phyloP scores from a whole-genome alignment of 1,140 invertebrate genomes.

The Rhyacophila brunnea region DNA sequence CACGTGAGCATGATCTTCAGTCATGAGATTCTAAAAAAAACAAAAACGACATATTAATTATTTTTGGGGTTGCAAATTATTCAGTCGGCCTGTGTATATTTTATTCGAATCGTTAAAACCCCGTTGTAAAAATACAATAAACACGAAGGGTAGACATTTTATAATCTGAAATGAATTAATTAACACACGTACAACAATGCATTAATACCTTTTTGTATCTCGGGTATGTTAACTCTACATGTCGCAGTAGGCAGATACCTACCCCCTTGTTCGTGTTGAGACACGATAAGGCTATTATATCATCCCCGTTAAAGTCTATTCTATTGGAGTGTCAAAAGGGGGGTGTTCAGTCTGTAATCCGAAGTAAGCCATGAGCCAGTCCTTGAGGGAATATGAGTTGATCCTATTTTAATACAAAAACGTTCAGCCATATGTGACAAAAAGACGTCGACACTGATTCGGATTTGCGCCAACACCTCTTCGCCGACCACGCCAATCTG shows the following conservation, averaged over 20 bases:
- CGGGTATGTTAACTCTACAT: not conserved
- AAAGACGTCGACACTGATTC: conserved; percentile 7
- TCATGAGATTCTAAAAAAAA: too few relatives aligned
- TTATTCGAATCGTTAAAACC: too few relatives aligned
- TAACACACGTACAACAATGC: conserved; percentile 17
- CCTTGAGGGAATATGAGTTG: conserved; percentile 25
- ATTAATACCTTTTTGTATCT: conserved; percentile 21
- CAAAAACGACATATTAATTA: too few relatives aligned
- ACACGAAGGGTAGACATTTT: too few relatives aligned
- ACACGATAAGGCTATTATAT: conserved; percentile 22
- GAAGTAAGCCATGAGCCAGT: conserved; percentile 9
- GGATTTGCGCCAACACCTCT: conserved; percentile 2
- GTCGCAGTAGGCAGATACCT: not conserved
- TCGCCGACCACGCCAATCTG: too few relatives aligned
- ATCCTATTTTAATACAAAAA: conserved; percentile 30
- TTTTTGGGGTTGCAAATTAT: too few relatives aligned
- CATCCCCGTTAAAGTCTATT: conserved; percentile 26
- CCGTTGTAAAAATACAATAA: too few relatives aligned
- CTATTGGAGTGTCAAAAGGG: conserved; percentile 17
- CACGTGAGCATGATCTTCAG: too few relatives aligned
- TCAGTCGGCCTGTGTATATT: too few relatives aligned
- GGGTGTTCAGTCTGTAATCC: conserved; percentile 20
- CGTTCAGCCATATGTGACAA: conserved; percentile 26
- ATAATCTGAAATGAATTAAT: conserved; percentile 15
- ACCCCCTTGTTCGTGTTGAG: conserved; percentile 17